phyloP scores from a whole-genome alignment of 2,888 invertebrate species.

The Ashinkailepas kermadecensis region DNA sequence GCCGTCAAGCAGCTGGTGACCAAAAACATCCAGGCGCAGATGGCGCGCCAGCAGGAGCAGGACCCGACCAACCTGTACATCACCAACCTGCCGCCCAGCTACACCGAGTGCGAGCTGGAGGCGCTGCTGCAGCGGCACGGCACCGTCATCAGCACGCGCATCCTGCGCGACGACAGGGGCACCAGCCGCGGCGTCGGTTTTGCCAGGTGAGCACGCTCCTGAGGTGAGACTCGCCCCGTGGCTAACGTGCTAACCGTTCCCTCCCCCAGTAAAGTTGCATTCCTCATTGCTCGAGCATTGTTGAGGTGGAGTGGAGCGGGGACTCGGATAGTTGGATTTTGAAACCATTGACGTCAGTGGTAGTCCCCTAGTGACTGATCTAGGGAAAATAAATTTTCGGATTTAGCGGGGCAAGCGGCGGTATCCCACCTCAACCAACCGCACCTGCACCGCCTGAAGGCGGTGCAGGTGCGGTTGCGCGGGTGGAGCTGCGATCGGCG shows the following conservation, averaged over 20 bases:
- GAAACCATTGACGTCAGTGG: not conserved
- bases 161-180: constrained; percentile 78
- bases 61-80: constrained; percentile 99
- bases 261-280: too few relatives aligned
- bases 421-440: too few relatives aligned
- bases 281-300: too few relatives aligned
- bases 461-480: too few relatives aligned
- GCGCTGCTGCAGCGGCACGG: constrained; percentile 82
- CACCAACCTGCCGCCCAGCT: constrained; percentile 90
- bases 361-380: too few relatives aligned
- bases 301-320: not conserved
- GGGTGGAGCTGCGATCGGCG: too few relatives aligned
- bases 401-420: too few relatives aligned
- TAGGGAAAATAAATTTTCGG: too few relatives aligned
- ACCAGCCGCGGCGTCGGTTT: constrained; percentile 80
- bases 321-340: not conserved
- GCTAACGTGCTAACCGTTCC: too few relatives aligned
- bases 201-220: constrained; percentile 46
- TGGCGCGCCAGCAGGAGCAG: constrained; percentile 87
- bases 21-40: constrained; percentile 56
- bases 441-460: too few relatives aligned
- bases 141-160: constrained; percentile 88
- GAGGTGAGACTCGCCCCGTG: too few relatives aligned
- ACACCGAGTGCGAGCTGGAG: constrained; percentile 92
- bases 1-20: constrained; percentile 95